These are phyloP conservation scores for Uria aalge DNA, from an alignment of 2,113 vertebrate genomes.

Conservation along the genomic window DNA sequence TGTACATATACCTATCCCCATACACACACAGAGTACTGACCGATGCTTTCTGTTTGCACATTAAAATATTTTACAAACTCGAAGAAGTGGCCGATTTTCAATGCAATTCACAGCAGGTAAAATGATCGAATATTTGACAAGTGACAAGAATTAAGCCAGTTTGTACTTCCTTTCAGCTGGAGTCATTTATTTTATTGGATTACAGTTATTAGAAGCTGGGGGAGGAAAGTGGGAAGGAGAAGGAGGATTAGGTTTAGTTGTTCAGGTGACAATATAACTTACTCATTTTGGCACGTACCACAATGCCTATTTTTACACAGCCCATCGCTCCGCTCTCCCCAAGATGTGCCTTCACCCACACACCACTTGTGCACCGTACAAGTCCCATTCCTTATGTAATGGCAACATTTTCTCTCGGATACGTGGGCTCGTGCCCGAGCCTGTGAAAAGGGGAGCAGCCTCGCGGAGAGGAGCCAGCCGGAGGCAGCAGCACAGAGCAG, in stretches of 20 bases:
- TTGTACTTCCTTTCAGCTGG: constrained; percentile 33
- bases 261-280: neutral
- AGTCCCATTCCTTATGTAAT: constrained; percentile 27
- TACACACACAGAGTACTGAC: neutral
- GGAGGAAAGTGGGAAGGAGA: constrained; percentile 29
- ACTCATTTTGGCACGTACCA: neutral
- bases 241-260: constrained; percentile 12
- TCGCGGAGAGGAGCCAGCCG: neutral
- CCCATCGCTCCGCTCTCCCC: neutral
- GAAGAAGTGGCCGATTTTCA: neutral
- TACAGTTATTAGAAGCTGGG: constrained; percentile 40
- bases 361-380: neutral
- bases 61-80: neutral
- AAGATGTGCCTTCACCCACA: constrained; percentile 48
- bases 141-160: neutral
- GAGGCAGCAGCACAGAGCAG: neutral
- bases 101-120: neutral
- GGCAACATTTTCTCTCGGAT: neutral
- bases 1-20: fast-evolving
- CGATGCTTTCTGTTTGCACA: neutral
- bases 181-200: constrained; percentile 4
- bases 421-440: neutral
- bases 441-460: neutral
- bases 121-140: neutral
- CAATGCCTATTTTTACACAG: constrained; percentile 40